Percentiles rank a stretch among this genome's conserved stretches.
These are phyloP conservation scores for Limenitis arthemis DNA, from an alignment of 2,888 invertebrate species.

Conservation along the genomic window DNA sequence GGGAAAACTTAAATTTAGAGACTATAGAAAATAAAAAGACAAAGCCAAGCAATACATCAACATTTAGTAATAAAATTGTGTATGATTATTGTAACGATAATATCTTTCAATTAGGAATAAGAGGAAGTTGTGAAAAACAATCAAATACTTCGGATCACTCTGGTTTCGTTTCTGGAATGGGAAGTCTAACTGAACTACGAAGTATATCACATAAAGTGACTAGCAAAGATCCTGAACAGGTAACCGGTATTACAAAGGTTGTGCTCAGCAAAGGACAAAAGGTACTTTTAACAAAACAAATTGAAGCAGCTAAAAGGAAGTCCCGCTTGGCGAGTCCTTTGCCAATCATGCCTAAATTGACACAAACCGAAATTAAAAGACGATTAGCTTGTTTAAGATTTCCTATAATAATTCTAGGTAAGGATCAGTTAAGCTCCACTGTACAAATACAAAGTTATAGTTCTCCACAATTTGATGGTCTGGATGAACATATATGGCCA, in stretches of 20 bases:
- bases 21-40: neutral
- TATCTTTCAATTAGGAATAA: neutral
- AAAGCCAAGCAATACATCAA: neutral
- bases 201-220: neutral
- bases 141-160: too few species aligned
- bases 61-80: neutral
- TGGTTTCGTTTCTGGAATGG: too few species aligned
- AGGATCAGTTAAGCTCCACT: slow-evolving; percentile 44
- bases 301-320: slow-evolving; percentile 27
- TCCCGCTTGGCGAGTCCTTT: slow-evolving; percentile 32
- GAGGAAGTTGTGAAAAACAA: neutral
- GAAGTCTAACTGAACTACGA: too few species aligned
- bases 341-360: slow-evolving; percentile 37
- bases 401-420: slow-evolving; percentile 47
- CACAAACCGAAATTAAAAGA: slow-evolving; percentile 44
- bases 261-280: slow-evolving; percentile 32
- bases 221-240: slow-evolving; percentile 9
- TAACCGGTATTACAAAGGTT: slow-evolving; percentile 37
- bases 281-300: slow-evolving; percentile 16
- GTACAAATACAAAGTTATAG: slow-evolving; percentile 35
- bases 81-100: neutral
- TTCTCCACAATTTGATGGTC: slow-evolving; percentile 43
- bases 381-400: slow-evolving; percentile 40
- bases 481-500: slow-evolving; percentile 52
- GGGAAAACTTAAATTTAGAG: neutral